Evolutionary conservation across 2,888 invertebrate genomes (phyloP).

Genomic region (Rotaria macrura): DNA sequence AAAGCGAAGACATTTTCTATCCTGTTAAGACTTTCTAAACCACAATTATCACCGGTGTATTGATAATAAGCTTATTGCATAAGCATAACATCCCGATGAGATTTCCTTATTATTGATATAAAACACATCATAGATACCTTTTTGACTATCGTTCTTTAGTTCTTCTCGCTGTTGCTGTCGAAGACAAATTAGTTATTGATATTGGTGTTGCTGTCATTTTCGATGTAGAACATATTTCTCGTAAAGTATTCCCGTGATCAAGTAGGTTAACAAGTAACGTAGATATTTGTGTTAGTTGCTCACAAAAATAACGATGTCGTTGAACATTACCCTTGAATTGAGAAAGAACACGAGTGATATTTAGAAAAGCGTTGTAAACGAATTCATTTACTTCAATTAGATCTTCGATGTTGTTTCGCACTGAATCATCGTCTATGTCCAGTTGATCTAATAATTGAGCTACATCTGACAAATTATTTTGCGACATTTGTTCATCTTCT

Average conservation of each 20-base stretch:
- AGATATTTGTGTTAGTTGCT: background rate
- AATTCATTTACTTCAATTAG: background rate
- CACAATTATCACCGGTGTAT: background rate
- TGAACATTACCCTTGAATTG: background rate
- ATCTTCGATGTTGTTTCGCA: background rate
- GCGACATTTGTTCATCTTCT: background rate
- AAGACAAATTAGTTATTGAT: background rate
- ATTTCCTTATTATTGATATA: background rate
- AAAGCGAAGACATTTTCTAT: background rate
- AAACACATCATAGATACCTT: background rate
- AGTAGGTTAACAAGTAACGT: background rate
- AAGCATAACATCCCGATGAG: background rate
- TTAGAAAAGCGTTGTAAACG: background rate
- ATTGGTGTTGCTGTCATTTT: background rate
- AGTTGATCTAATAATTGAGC: background rate
- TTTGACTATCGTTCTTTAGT: background rate
- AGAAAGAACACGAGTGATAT: background rate
- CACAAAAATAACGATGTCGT: conserved; percentile 9
- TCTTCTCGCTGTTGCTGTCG: background rate
- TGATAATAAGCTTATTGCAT: background rate
- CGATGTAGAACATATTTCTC: background rate
- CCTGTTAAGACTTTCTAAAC: no score
- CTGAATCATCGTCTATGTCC: background rate
- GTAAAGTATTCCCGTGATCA: background rate
- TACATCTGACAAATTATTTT: background rate